These are phyloP conservation scores for Heliconius sara DNA, from an alignment of 2,888 invertebrate genomes.

Conservation along the genomic window DNA sequence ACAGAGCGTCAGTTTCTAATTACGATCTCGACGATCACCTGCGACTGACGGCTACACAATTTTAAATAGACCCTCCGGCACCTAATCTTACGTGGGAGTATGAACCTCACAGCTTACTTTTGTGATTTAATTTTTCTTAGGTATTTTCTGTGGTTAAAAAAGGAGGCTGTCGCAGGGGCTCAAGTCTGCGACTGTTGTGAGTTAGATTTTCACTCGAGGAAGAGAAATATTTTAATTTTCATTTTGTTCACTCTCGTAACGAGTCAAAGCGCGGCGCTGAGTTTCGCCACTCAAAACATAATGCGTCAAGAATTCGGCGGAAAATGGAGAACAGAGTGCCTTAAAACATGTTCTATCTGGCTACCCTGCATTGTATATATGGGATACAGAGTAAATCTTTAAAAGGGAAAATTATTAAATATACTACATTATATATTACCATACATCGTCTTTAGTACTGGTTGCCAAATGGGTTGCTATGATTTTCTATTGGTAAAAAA, in stretches of 20 bases:
- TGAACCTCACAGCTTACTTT: background rate
- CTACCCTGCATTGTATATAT: background rate
- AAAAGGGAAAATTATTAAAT: no score
- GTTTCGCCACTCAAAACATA: background rate
- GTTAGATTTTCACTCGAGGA: no score
- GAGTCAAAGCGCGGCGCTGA: background rate
- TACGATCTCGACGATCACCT: constrained; percentile 79
- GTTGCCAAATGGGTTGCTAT: no score
- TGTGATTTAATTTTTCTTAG: background rate
- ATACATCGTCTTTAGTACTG: no score
- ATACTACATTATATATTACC: no score
- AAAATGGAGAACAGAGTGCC: background rate
- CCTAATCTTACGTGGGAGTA: constrained; percentile 32
- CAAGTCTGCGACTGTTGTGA: no score
- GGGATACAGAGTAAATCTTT: background rate
- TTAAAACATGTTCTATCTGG: background rate
- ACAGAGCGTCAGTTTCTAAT: constrained; percentile 78
- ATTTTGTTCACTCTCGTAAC: no score
- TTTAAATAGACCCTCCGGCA: constrained; percentile 46
- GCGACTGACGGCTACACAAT: constrained; percentile 73
- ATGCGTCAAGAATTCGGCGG: background rate
- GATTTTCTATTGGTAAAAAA: no score
- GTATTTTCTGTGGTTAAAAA: background rate
- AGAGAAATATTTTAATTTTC: no score
- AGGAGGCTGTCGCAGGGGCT: no score